phyloP scores from a whole-genome alignment of 1,140 invertebrate genomes.

The Cyphomyrmex costatus region DNA sequence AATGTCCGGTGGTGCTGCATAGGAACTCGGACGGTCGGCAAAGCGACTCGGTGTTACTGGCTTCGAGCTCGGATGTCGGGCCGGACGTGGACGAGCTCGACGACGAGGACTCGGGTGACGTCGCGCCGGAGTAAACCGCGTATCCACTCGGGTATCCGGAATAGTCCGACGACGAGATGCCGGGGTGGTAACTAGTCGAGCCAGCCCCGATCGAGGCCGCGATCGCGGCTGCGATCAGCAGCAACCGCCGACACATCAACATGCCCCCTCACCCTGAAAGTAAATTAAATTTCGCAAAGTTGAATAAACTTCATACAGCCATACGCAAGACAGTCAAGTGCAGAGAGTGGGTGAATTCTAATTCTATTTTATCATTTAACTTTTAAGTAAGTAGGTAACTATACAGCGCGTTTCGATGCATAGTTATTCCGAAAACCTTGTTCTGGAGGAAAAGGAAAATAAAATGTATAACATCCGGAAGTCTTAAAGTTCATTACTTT shows the following conservation, averaged over 20 bases:
- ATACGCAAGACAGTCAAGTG: not conserved
- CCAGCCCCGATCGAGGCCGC: constrained; percentile 81
- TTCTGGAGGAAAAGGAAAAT: too few species aligned
- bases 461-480: too few species aligned
- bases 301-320: not conserved
- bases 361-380: not conserved
- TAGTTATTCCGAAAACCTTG: too few species aligned
- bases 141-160: constrained; percentile 71
- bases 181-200: constrained; percentile 80
- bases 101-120: constrained; percentile 71
- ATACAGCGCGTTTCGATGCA: too few species aligned
- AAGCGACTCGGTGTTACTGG: constrained; percentile 47
- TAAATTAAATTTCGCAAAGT: not conserved
- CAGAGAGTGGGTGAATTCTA: not conserved
- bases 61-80: constrained; percentile 50
- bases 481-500: too few species aligned
- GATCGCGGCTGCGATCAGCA: constrained; percentile 85
- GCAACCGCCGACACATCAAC: constrained; percentile 85
- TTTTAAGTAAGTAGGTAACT: not conserved
- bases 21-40: constrained; percentile 88
- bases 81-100: constrained; percentile 66
- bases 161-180: constrained; percentile 72
- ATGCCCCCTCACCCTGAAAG: constrained; percentile 82
- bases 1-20: constrained; percentile 90
- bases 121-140: constrained; percentile 71